Conservation (phyloP, 2,113 vertebrate genomes). For the Uria lomvia region DNA sequence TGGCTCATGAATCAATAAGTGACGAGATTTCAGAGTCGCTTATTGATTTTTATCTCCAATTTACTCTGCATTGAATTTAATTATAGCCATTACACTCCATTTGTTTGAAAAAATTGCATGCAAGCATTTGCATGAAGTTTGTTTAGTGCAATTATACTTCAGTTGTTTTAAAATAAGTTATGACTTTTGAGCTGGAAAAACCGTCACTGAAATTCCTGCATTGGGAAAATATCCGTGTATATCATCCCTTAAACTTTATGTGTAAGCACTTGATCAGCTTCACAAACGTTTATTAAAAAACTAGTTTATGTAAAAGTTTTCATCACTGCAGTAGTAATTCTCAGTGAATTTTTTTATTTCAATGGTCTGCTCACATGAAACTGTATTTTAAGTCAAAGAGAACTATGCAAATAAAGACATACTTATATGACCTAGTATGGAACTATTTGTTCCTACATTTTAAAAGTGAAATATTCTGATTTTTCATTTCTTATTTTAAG, state of each 20-base stretch:
- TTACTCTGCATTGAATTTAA: slow-evolving; percentile 56
- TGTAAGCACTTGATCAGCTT: neutral
- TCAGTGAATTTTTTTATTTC: neutral
- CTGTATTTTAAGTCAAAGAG: neutral
- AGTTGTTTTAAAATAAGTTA: neutral
- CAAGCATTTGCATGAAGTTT: neutral
- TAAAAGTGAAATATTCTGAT: neutral
- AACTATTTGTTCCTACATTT: neutral
- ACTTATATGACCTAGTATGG: neutral
- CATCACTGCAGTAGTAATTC: neutral
- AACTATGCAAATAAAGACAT: neutral
- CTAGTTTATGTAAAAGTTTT: neutral
- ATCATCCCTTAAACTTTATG: neutral
- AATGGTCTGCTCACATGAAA: neutral
- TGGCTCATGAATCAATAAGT: slow-evolving; percentile 51
- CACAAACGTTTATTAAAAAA: neutral
- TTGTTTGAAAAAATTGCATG: slow-evolving; percentile 10
- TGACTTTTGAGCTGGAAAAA: neutral
- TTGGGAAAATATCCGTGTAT: neutral
- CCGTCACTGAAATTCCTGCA: neutral
- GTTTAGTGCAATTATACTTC: neutral
- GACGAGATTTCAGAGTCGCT: slow-evolving; percentile 20
- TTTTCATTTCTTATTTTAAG: neutral
- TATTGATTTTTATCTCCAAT: slow-evolving; percentile 61
- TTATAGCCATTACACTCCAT: slow-evolving; percentile 38